A percentile compares a stretch with the other conserved stretches of the same genome.
These are phyloP conservation scores for Percina caprodes DNA, from an alignment of 2,113 vertebrate genomes.

Conservation along the genomic window DNA sequence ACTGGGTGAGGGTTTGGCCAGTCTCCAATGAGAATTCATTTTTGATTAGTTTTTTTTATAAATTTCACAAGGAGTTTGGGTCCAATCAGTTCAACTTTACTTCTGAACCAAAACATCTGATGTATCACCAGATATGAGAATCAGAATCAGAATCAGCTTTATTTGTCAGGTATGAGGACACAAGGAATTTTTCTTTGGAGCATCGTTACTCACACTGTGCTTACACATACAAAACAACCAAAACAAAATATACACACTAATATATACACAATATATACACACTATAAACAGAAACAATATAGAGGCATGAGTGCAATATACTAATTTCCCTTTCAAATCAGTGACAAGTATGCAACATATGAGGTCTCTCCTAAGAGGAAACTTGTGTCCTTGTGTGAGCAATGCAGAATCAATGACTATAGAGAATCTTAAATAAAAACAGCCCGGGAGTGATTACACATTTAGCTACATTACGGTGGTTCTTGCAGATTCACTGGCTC, in stretches of 20 bases:
- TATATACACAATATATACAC: too few species aligned
- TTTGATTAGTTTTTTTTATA: background rate
- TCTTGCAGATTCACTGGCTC: background rate
- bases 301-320: too few species aligned
- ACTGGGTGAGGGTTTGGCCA: background rate
- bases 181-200: too few species aligned
- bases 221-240: too few species aligned
- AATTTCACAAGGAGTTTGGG: background rate
- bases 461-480: background rate
- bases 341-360: background rate
- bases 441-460: background rate
- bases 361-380: background rate
- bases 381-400: background rate
- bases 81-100: background rate
- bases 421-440: background rate
- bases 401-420: background rate
- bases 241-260: too few species aligned
- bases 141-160: too few species aligned
- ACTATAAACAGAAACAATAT: too few species aligned
- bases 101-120: background rate
- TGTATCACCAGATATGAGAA: background rate
- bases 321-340: background rate
- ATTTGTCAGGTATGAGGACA: too few species aligned
- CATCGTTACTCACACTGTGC: too few species aligned
- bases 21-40: background rate